Conservation (phyloP, 2,797 vertebrate species). For the Poecile montanus region DNA sequence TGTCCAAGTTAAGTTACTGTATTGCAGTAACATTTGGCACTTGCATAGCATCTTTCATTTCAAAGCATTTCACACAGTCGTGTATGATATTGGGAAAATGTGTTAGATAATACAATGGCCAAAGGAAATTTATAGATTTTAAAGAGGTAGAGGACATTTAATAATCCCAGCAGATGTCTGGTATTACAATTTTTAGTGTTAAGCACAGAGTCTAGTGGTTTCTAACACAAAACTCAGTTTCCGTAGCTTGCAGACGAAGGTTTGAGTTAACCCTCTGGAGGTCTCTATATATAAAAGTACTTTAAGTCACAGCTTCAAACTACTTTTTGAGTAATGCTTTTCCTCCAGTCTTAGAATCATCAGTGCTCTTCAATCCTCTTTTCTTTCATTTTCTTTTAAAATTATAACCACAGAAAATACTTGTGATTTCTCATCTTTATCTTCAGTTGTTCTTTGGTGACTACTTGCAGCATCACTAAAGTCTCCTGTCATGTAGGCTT, state of each 20-base stretch:
- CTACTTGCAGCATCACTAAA: not conserved
- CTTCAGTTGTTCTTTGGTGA: not conserved
- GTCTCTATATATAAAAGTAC: not conserved
- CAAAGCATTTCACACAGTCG: not conserved
- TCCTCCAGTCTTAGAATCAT: not conserved
- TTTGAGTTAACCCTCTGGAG: not conserved
- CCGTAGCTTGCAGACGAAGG: not conserved
- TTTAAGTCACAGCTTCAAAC: not conserved
- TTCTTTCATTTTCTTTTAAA: not conserved
- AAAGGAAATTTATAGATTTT: not conserved
- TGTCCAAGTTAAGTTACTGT: slow-evolving; percentile 1
- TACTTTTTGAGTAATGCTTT: not conserved
- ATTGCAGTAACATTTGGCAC: not conserved
- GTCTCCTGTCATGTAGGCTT: not conserved
- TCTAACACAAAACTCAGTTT: not conserved
- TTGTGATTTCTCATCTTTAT: not conserved
- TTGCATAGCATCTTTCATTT: not conserved
- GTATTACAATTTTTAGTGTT: not conserved
- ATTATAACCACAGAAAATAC: not conserved
- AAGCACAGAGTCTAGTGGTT: not conserved
- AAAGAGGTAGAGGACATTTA: not conserved
- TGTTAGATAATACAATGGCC: not conserved
- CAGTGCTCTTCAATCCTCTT: not conserved
- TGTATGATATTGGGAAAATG: not conserved
- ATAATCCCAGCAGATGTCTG: not conserved